Conservation (phyloP, 2,888 invertebrate genomes). For the Gibbula magus region DNA sequence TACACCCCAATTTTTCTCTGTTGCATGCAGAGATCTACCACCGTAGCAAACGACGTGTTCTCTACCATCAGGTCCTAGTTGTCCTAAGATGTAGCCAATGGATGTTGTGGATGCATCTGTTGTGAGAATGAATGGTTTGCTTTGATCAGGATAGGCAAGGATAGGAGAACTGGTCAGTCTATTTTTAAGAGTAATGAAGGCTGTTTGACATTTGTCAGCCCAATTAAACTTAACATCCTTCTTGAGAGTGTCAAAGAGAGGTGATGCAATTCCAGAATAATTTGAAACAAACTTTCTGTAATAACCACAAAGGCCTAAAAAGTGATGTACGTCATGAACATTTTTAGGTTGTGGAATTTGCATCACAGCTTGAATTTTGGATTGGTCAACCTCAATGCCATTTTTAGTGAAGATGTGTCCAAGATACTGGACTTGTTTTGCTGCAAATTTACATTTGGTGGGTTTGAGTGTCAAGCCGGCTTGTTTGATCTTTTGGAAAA, state of each 20-base stretch:
- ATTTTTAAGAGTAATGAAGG: conserved; percentile 19
- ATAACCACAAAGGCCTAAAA: not conserved
- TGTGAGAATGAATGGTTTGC: conserved; percentile 31
- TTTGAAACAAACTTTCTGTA: too few species aligned
- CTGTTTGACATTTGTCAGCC: conserved; percentile 22
- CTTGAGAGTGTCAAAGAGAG: not conserved
- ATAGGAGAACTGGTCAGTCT: conserved; percentile 28
- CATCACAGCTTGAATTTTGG: not conserved
- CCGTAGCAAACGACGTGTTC: conserved; percentile 32
- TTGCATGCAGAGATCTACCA: conserved; percentile 25
- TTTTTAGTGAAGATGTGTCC: too few species aligned
- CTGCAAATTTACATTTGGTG: too few species aligned
- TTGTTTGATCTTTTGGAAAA: too few species aligned
- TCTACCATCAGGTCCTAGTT: conserved; percentile 12
- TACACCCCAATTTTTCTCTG: conserved; percentile 28
- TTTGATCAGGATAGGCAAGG: conserved; percentile 29
- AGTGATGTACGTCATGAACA: not conserved
- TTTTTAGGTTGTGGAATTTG: not conserved
- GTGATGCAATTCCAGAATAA: not conserved
- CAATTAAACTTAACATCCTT: conserved; percentile 20
- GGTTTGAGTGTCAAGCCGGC: too few species aligned
- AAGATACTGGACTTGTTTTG: too few species aligned
- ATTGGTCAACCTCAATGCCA: too few species aligned
- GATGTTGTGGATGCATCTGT: conserved; percentile 32
- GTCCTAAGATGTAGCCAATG: conserved; percentile 32